These are phyloP conservation scores for Mustela nigripes DNA, from an alignment of 2,113 vertebrate species.

Conservation along the genomic window DNA sequence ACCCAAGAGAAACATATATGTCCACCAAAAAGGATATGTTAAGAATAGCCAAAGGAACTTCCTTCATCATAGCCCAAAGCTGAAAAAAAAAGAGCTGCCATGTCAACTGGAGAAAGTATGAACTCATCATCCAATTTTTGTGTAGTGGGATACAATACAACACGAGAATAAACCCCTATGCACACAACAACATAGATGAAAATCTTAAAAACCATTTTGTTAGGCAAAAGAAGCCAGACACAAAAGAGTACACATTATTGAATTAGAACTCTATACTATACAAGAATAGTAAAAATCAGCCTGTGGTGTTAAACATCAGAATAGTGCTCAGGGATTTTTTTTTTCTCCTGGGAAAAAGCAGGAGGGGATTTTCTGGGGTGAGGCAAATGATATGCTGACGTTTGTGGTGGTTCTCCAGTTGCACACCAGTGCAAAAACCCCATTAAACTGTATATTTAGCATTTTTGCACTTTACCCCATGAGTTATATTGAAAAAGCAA, in stretches of 20 bases:
- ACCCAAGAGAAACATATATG: background rate
- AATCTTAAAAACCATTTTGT: background rate
- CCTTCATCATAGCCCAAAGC: background rate
- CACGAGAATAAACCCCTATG: background rate
- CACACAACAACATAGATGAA: background rate
- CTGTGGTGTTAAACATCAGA: background rate
- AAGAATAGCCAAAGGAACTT: background rate
- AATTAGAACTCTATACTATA: background rate
- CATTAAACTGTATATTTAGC: background rate
- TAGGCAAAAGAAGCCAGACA: background rate
- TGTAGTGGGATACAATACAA: too few species aligned
- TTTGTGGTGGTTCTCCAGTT: background rate
- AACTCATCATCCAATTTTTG: background rate
- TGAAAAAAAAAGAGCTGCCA: background rate
- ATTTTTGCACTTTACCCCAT: background rate
- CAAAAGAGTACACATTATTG: background rate
- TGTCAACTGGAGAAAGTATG: background rate
- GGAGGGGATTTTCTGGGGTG: background rate
- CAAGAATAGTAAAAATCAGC: background rate
- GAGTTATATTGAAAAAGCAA: background rate
- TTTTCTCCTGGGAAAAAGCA: background rate
- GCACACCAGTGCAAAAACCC: background rate
- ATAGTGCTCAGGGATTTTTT: background rate
- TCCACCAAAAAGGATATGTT: background rate
- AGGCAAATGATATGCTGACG: background rate